A percentile compares a stretch with the other conserved stretches of the same genome.
These are phyloP conservation scores for Diprion similis DNA, from an alignment of 1,140 invertebrate genomes.

Conservation along the genomic window DNA sequence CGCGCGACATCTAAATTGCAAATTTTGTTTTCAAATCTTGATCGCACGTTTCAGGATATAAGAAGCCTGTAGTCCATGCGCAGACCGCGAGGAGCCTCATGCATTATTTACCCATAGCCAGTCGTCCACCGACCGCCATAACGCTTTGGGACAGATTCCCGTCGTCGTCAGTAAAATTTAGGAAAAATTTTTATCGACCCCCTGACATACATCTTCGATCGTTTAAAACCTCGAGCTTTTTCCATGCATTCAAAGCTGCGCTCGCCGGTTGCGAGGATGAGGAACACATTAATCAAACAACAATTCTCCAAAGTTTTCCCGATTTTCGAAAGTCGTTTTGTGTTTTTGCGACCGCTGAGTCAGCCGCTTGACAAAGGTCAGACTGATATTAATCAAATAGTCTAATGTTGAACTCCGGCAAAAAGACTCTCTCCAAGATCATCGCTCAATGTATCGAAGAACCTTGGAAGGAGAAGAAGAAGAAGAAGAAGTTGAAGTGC, in stretches of 20 bases:
- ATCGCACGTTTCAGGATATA: background rate
- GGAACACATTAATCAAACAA: background rate
- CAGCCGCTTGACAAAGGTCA: conserved; percentile 29
- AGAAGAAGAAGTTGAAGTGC: too few species aligned
- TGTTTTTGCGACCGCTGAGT: background rate
- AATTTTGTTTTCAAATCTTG: conserved; percentile 18
- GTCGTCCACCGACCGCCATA: too few species aligned
- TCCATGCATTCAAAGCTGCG: background rate
- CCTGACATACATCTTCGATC: background rate
- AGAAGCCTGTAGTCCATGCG: background rate
- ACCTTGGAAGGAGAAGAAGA: too few species aligned
- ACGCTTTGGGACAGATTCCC: too few species aligned
- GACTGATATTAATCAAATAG: conserved; percentile 39
- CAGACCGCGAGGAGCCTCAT: background rate
- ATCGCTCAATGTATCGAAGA: too few species aligned
- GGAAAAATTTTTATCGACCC: background rate
- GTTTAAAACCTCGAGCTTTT: background rate
- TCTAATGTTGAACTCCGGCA: conserved; percentile 23
- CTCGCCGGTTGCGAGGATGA: background rate
- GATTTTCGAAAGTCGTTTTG: background rate
- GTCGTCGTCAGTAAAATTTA: too few species aligned
- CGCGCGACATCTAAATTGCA: conserved; percentile 16
- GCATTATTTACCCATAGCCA: background rate
- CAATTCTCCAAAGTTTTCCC: background rate
- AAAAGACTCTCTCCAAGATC: too few species aligned